phyloP scores from a whole-genome alignment of 2,888 invertebrate species.

The Lasioglossum marginatum region DNA sequence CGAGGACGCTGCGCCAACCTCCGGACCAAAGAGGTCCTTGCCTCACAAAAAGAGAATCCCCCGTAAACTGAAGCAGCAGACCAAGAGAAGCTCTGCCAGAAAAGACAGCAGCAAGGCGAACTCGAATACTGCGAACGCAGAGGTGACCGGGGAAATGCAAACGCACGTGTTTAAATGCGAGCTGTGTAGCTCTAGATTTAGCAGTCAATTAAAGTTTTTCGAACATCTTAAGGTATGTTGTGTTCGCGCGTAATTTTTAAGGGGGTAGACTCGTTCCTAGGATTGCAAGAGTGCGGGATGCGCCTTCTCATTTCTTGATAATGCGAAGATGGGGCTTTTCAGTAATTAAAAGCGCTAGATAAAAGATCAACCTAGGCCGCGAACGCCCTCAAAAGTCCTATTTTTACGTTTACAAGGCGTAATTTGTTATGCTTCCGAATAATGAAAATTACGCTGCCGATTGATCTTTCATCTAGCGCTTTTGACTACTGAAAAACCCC shows the following conservation, averaged over 20 bases:
- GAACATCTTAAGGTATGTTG: slow-evolving; percentile 90
- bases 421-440: too few relatives aligned
- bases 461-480: too few relatives aligned
- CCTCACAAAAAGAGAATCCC: slow-evolving; percentile 95
- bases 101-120: slow-evolving; percentile 75
- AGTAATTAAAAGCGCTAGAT: too few relatives aligned
- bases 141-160: slow-evolving; percentile 81
- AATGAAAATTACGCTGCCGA: too few relatives aligned
- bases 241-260: not conserved
- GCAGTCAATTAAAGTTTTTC: slow-evolving; percentile 93
- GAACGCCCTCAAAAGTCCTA: too few relatives aligned
- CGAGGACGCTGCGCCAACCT: slow-evolving; percentile 82
- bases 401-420: too few relatives aligned
- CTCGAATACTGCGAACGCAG: slow-evolving; percentile 64
- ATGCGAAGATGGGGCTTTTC: too few relatives aligned
- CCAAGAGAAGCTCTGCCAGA: slow-evolving; percentile 73
- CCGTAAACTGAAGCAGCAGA: slow-evolving; percentile 88
- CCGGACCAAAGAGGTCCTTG: slow-evolving; percentile 88
- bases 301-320: too few relatives aligned
- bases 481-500: too few relatives aligned
- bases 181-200: slow-evolving; percentile 91
- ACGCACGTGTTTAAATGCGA: slow-evolving; percentile 89
- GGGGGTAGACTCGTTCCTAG: too few relatives aligned
- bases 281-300: too few relatives aligned
- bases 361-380: too few relatives aligned